Evolutionary conservation across 2,888 invertebrate genomes (phyloP), one percentile per base, ranked within the genome.

Genomic region (Philopedon plagiatum): DNA sequence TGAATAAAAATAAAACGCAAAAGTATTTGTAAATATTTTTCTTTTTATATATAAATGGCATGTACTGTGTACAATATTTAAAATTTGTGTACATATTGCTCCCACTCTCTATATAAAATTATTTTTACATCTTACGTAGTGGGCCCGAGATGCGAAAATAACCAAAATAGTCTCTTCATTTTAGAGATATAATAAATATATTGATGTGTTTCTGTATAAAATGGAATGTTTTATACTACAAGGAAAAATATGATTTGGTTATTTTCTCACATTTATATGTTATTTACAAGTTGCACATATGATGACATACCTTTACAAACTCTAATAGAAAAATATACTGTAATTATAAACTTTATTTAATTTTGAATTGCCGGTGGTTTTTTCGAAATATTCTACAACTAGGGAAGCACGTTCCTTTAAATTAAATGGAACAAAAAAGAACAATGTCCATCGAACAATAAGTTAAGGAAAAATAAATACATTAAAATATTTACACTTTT

Each of bases 251-350:
- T 77, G 76, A 69, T 78, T 81, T 82, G 83, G 81, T 83, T 83
- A 83, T 83, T 83, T 83, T 83, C 83, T 78, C 83, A 81, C 78
- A 78, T 79, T 74, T 74, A 73, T n/a, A n/a, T 75, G 79, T 69
- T 82, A 83, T 83, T 76, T 82, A 83, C 81, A 83, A 77, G 78
- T 78, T 80, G 73, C 68, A 73, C 78, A 78, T 80, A 82, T 82
- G 83, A 81, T 83, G 83, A 83, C 83, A 84, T 83, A 83, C 81
- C 82, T 81, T 78, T 79, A 80, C 79, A 81, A 80, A 78, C 78
- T 80, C 73, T 63, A 69, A 65, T 69, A 73, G 65, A 73, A 73
- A 73, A 70, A 73, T 73, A 73, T 68, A 73, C 68, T 62, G 61
- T 72, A 32, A 18, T 70, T 34, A 23, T 39, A 58, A 49, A 46